A percentile compares a stretch with the other conserved stretches of the same genome.
Evolutionary conservation across 2,888 invertebrate genomes (phyloP).

Genomic region (Drosophila affinis): DNA sequence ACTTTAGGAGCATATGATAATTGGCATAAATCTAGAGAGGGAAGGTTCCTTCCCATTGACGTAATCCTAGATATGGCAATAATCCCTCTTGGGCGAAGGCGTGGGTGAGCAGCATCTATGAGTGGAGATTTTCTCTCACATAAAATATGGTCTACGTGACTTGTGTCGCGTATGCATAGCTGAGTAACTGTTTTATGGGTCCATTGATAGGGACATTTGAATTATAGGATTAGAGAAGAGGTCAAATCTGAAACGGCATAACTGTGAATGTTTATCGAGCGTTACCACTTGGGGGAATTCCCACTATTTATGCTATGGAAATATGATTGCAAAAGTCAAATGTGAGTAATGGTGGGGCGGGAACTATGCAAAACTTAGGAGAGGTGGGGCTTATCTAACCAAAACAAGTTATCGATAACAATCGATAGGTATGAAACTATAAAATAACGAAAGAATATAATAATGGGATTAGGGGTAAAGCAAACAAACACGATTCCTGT

Average conservation of each 20-base stretch:
- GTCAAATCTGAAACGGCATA: conserved; percentile 5
- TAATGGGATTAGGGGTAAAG: too few species aligned
- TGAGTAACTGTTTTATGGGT: background rate
- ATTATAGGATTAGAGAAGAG: background rate
- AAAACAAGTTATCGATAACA: too few species aligned
- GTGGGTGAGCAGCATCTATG: background rate
- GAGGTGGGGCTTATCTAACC: too few species aligned
- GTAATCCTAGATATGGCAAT: background rate
- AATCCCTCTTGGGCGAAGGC: background rate
- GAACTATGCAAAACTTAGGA: background rate
- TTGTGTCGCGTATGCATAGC: conserved; percentile 19
- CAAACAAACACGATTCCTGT: too few species aligned
- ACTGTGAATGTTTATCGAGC: background rate
- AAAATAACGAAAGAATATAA: too few species aligned
- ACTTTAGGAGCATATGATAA: background rate
- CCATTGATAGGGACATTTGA: background rate
- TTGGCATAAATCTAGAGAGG: conserved; percentile 1
- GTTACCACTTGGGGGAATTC: background rate
- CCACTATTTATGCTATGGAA: background rate
- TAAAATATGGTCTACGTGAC: conserved; percentile 65
- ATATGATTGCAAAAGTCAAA: background rate
- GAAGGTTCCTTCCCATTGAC: background rate
- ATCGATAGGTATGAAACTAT: too few species aligned
- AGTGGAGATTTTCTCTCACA: background rate
- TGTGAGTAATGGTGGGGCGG: too few species aligned